A percentile compares a stretch with the other conserved stretches of the same genome.
Evolutionary conservation across 2,797 vertebrate genomes (phyloP).

Genomic region (Ciconia nigra): DNA sequence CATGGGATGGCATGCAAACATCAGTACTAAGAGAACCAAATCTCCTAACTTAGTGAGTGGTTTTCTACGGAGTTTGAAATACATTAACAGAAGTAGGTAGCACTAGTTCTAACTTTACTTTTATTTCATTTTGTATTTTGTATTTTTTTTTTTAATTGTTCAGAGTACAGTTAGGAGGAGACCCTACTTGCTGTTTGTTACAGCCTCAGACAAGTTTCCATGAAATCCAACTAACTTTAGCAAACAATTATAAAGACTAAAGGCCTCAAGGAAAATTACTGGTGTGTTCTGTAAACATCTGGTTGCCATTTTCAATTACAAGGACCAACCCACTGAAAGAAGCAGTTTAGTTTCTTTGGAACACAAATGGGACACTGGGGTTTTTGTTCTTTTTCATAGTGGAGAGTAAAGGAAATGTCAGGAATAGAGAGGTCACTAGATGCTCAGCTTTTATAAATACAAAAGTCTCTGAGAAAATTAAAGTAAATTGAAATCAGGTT

Average conservation of each 20-base stretch:
- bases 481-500: constrained; percentile 75
- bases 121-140: neutral
- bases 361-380: constrained; percentile 68
- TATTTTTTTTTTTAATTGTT: neutral
- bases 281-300: constrained; percentile 80
- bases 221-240: constrained; percentile 65
- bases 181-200: neutral
- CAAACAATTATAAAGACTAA: constrained; percentile 63
- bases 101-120: neutral
- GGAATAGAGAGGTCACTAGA: constrained; percentile 69
- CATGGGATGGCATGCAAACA: neutral
- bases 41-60: neutral
- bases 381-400: constrained; percentile 73
- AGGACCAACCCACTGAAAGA: constrained; percentile 76
- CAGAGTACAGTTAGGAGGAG: neutral
- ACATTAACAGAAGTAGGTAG: neutral
- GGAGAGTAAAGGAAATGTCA: constrained; percentile 72
- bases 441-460: constrained; percentile 77
- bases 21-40: neutral
- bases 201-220: constrained; percentile 58
- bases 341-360: constrained; percentile 75
- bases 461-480: constrained; percentile 69
- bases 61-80: neutral
- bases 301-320: constrained; percentile 80
- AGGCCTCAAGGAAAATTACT: constrained; percentile 59